Percentiles rank a stretch among this genome's conserved stretches.
Conservation (phyloP, 2,888 invertebrate genomes). For the Lobophora halterata region DNA sequence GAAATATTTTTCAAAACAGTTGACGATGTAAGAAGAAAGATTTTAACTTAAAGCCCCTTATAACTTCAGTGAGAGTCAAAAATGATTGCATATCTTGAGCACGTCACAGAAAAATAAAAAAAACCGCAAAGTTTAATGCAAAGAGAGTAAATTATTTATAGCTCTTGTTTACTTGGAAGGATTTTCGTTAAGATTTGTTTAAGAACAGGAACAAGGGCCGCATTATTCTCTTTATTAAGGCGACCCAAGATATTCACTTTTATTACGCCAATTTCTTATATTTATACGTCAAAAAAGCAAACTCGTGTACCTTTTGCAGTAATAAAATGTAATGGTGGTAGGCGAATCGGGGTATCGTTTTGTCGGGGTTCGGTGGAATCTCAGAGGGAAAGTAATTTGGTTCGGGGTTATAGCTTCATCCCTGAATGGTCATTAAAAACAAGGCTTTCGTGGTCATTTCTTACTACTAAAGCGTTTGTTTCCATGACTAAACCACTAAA, state of each 20-base stretch:
- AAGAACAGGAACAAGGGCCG: constrained; percentile 33
- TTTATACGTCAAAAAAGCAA: constrained; percentile 67
- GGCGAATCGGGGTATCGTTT: constrained; percentile 53
- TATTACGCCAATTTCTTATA: constrained; percentile 55
- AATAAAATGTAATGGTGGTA: constrained; percentile 68
- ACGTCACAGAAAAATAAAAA: neutral
- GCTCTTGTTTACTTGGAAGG: constrained; percentile 39
- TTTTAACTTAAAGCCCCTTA: too few species aligned
- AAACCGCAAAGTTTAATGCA: constrained; percentile 6
- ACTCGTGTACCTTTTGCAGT: constrained; percentile 62
- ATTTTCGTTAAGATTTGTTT: constrained; percentile 37
- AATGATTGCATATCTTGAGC: constrained; percentile 6
- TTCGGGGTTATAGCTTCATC: constrained; percentile 53
- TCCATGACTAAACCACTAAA: constrained; percentile 13
- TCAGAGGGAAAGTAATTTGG: constrained; percentile 58
- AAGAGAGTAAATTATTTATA: constrained; percentile 34
- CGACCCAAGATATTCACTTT: constrained; percentile 51
- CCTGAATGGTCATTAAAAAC: constrained; percentile 53
- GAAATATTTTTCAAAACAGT: too few species aligned
- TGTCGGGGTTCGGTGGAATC: constrained; percentile 49
- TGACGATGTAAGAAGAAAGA: too few species aligned
- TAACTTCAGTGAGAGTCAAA: too few species aligned
- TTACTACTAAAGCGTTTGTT: constrained; percentile 33
- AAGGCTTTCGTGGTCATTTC: constrained; percentile 45
- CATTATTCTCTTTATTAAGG: constrained; percentile 46